Base-by-base conservation (phyloP, 1,140 invertebrate genomes). In the Bombus polaris region DNA sequence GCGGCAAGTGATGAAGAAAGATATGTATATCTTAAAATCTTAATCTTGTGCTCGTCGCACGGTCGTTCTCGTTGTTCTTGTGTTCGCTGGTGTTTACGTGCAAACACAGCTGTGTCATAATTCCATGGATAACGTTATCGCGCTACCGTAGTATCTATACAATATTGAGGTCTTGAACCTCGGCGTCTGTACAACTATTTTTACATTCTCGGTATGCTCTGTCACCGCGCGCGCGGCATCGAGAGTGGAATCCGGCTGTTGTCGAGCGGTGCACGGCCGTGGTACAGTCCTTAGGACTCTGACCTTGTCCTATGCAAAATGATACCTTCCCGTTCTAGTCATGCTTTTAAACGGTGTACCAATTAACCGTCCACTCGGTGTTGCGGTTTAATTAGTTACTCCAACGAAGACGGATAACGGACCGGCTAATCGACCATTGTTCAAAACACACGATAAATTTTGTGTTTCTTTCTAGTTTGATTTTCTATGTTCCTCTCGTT, bases 141-240 rank as follows among this genome's bases (percentile, higher is more conserved):
- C 15, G 18, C 44, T 5, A 15, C 18, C 81, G 76, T 71, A 28
- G 35, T 80, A 72, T 79, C 65, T 78, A 22, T 28, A n/a, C 12
- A n/a, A 53, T 42, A 80, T 42, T 37, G 84, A 75, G 84, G 84
- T 85, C 84, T 85, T 85, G 84, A 75, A 85, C 84, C 84, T 73
- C 47, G 57, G 12, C 22, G 68, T 74, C 59, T 15, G 71, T 13
- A 37, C 10, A 47, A 81, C 72, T 73, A 74, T 81, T 80, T 85
- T 85, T 65, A 28, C 22, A 39, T 62, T 13, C 35, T 10, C 10
- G 13, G 1, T 28, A 10, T 62, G 25, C 25, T 79, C 47, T 37
- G 76, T 71, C 66, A 72, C 37, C 22, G 53, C 62, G n/a, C 75
- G 39, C 77, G 65, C 32, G 39, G 39, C 32, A 39, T 39, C n/a